phyloP scores from a whole-genome alignment of 2,797 vertebrate genomes.

The Basileuterus tristriatus region DNA sequence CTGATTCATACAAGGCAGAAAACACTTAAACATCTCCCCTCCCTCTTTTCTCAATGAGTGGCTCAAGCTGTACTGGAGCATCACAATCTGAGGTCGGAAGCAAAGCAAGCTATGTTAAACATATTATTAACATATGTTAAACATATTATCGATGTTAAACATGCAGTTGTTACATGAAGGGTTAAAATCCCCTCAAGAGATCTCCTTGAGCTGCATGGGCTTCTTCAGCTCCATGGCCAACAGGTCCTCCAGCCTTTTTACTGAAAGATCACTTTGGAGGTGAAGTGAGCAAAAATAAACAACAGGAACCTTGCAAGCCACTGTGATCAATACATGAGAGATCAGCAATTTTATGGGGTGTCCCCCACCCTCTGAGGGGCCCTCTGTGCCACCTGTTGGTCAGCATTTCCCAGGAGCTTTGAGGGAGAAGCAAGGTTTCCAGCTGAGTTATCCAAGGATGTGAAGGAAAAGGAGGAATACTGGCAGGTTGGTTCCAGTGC shows the following conservation, averaged over 20 bases:
- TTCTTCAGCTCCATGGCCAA: background rate
- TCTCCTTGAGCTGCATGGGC: background rate
- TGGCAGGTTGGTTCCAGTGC: background rate
- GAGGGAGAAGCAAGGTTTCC: background rate
- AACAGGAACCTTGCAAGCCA: background rate
- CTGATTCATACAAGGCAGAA: background rate
- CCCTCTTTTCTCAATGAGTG: background rate
- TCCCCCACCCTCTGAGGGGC: accelerated
- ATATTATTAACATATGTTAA: too few relatives aligned
- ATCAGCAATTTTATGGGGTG: accelerated
- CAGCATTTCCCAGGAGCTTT: background rate
- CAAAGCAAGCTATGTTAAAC: background rate
- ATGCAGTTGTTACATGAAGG: background rate
- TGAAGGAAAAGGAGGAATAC: background rate
- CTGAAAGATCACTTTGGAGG: background rate
- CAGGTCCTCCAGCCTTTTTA: background rate
- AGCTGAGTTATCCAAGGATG: accelerated
- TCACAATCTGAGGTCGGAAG: background rate
- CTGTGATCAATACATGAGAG: background rate
- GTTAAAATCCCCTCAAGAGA: background rate
- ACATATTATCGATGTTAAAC: background rate
- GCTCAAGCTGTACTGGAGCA: background rate
- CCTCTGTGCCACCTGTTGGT: background rate
- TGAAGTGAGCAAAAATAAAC: background rate
- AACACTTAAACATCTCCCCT: background rate